Conservation (phyloP, 2,888 invertebrate genomes). For the Sussaba pulchella region DNA sequence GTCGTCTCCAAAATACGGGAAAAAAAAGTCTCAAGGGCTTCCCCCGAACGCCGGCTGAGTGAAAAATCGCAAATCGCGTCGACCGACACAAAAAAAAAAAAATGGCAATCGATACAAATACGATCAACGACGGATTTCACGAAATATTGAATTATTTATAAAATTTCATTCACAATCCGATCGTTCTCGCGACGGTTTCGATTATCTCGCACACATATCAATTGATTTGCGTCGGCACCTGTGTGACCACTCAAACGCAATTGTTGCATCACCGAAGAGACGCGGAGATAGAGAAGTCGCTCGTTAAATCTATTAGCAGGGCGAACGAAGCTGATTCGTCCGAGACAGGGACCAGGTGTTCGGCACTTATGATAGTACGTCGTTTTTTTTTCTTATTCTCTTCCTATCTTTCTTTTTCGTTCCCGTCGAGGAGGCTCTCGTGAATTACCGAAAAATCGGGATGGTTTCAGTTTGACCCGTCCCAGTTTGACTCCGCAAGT, state of each 20-base stretch:
- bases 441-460: neutral
- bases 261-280: constrained; percentile 10
- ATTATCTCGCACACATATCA: constrained; percentile 48
- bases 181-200: constrained; percentile 9
- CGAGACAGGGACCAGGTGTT: constrained; percentile 20
- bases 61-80: no score
- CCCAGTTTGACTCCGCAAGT: no score
- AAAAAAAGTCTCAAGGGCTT: neutral
- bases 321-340: neutral
- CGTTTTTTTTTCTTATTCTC: constrained; percentile 12
- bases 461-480: no score
- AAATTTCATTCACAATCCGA: constrained; percentile 21
- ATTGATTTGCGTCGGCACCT: constrained; percentile 39
- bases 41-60: no score
- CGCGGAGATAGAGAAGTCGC: neutral
- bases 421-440: neutral
- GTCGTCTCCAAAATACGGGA: neutral
- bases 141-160: constrained; percentile 26
- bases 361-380: neutral
- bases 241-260: constrained; percentile 5
- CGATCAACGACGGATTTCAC: constrained; percentile 14
- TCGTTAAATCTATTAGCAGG: neutral
- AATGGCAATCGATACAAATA: neutral
- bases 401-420: constrained; percentile 41
- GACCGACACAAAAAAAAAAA: neutral